Percentiles rank a stretch among this genome's conserved stretches.
Evolutionary conservation across 1,140 invertebrate species (phyloP).

Genomic region (Neuroterus valhalla): DNA sequence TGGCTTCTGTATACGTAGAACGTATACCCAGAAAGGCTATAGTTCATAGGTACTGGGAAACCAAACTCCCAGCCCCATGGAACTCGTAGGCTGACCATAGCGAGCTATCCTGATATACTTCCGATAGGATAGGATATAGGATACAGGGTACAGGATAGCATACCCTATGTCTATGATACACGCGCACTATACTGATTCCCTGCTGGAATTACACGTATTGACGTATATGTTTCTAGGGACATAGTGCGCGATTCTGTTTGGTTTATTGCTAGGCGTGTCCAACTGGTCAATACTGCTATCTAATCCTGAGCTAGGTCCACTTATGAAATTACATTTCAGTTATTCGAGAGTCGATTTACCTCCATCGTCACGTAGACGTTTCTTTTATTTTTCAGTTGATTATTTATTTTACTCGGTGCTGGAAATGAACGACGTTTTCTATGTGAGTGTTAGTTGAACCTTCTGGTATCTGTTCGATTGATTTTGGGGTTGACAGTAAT

Average conservation of each 20-base stretch:
- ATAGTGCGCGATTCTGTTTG: constrained; percentile 64
- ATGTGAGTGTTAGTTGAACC: neutral
- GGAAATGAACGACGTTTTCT: neutral
- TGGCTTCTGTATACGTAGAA: constrained; percentile 66
- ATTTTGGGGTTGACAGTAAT: too few relatives aligned
- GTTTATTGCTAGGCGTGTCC: constrained; percentile 66
- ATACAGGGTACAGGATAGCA: constrained; percentile 52
- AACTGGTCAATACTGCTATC: constrained; percentile 58
- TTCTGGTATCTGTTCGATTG: too few relatives aligned
- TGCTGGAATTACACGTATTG: constrained; percentile 71
- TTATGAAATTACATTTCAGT: constrained; percentile 57
- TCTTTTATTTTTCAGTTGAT: constrained; percentile 15
- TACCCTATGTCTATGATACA: constrained; percentile 60
- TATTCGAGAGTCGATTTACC: constrained; percentile 28
- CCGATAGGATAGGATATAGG: constrained; percentile 45
- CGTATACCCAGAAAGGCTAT: constrained; percentile 65
- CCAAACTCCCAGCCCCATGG: constrained; percentile 59
- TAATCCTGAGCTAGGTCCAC: constrained; percentile 52
- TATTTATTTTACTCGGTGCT: neutral
- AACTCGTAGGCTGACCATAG: constrained; percentile 62
- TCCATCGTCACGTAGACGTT: constrained; percentile 9
- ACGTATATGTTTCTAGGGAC: constrained; percentile 66
- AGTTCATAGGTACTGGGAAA: constrained; percentile 66
- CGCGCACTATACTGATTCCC: constrained; percentile 63
- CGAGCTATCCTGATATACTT: constrained; percentile 39